Evolutionary conservation across 1,140 invertebrate species (phyloP).

Genomic region (Physella acuta): DNA sequence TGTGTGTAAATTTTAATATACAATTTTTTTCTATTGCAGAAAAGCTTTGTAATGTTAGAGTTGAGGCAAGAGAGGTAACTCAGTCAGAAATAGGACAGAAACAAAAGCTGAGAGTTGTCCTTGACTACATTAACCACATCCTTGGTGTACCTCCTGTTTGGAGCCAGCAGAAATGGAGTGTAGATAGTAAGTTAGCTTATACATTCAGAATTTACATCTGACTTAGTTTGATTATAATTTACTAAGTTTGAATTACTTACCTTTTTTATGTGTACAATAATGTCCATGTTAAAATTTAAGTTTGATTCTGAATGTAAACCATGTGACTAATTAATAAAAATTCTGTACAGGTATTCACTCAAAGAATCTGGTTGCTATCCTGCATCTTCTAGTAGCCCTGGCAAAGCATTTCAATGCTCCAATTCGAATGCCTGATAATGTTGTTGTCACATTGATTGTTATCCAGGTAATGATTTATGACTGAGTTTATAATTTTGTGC

Average conservation of each 20-base stretch:
- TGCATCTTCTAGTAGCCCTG: slow-evolving; percentile 90
- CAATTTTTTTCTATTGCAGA: slow-evolving; percentile 64
- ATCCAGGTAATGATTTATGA: too few species aligned
- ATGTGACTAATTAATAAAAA: too few species aligned
- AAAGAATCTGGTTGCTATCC: slow-evolving; percentile 93
- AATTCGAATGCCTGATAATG: slow-evolving; percentile 92
- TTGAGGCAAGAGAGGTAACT: slow-evolving; percentile 97
- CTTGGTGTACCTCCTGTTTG: slow-evolving; percentile 49
- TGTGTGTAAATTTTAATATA: neutral
- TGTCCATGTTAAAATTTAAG: too few species aligned
- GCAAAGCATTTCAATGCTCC: slow-evolving; percentile 93
- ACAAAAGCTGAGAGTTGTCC: slow-evolving; percentile 87
- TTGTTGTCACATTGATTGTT: slow-evolving; percentile 84
- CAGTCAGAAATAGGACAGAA: slow-evolving; percentile 97
- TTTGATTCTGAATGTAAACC: too few species aligned
- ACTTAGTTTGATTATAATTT: too few species aligned
- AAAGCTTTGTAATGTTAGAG: slow-evolving; percentile 83
- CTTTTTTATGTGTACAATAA: too few species aligned
- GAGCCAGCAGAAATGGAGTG: slow-evolving; percentile 83
- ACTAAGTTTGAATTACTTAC: neutral
- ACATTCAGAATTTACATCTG: too few species aligned
- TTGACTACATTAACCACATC: slow-evolving; percentile 81
- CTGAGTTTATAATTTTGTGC: too few species aligned
- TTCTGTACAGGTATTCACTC: slow-evolving; percentile 75
- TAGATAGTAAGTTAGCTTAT: slow-evolving; percentile 81